phyloP scores from a whole-genome alignment of 2,888 invertebrate genomes.

The Epistrophe eligans region DNA sequence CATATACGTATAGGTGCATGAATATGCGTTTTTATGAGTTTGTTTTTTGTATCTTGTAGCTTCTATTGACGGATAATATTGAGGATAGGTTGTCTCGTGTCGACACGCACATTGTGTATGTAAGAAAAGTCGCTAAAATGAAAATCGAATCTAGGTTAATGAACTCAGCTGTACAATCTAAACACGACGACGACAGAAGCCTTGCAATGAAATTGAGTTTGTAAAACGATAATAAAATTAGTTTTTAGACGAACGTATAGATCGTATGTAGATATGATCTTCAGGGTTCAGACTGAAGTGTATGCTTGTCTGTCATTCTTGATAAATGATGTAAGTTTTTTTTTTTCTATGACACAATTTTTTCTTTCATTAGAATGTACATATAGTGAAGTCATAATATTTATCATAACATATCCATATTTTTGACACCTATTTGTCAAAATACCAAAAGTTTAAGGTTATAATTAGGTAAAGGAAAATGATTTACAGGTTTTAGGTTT shows the following conservation, averaged over 20 bases:
- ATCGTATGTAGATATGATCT: not conserved
- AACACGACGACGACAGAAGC: slow-evolving; percentile 29
- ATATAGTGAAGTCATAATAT: slow-evolving; percentile 24
- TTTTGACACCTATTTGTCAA: slow-evolving; percentile 30
- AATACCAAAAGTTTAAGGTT: not conserved
- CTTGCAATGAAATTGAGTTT: slow-evolving; percentile 43
- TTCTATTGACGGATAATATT: slow-evolving; percentile 8
- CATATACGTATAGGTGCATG: not conserved
- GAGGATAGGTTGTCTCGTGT: slow-evolving; percentile 7
- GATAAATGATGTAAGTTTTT: slow-evolving; percentile 36
- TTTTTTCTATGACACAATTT: slow-evolving; percentile 14
- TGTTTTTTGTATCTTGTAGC: not conserved
- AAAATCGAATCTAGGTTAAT: slow-evolving; percentile 59
- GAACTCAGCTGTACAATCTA: slow-evolving; percentile 42
- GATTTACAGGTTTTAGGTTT: not conserved
- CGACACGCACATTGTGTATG: slow-evolving; percentile 23
- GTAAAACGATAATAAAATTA: slow-evolving; percentile 11
- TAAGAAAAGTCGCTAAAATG: not conserved
- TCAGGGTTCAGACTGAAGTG: slow-evolving; percentile 12
- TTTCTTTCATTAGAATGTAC: not conserved
- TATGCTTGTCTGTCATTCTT: slow-evolving; percentile 34
- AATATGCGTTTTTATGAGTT: slow-evolving; percentile 14
- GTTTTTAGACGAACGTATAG: not conserved
- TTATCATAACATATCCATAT: not conserved
- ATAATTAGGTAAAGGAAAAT: not conserved